These are phyloP conservation scores for Pomatorhinus ruficollis DNA, from an alignment of 2,113 vertebrate species.

Conservation along the genomic window DNA sequence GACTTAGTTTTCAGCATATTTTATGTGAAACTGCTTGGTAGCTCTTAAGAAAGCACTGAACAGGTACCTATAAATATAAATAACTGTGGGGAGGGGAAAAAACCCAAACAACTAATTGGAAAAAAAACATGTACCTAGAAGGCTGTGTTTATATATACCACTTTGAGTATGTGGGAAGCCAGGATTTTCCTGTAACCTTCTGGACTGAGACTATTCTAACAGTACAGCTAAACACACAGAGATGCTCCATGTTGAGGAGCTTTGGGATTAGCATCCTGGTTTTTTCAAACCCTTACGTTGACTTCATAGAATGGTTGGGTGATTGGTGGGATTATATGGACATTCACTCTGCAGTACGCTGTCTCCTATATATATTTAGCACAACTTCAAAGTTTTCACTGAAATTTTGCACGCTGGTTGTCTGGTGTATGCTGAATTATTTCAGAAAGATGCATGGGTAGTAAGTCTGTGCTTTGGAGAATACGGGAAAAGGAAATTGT, in stretches of 20 bases:
- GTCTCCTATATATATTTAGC: neutral
- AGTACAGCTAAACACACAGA: neutral
- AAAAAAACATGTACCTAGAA: neutral
- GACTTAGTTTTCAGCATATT: conserved; percentile 47
- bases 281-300: neutral
- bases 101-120: neutral
- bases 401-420: neutral
- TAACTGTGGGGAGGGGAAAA: neutral
- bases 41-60: neutral
- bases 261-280: neutral
- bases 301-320: neutral
- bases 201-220: neutral
- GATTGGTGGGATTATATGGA: neutral
- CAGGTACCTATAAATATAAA: neutral
- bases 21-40: neutral
- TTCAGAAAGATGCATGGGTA: neutral
- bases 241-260: neutral
- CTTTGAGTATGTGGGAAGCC: neutral
- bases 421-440: neutral
- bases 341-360: neutral
- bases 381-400: neutral
- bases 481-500: neutral
- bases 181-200: neutral
- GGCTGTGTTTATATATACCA: neutral
- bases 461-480: neutral